Conservation (phyloP, 2,888 invertebrate genomes). For the Dynastes maya region DNA sequence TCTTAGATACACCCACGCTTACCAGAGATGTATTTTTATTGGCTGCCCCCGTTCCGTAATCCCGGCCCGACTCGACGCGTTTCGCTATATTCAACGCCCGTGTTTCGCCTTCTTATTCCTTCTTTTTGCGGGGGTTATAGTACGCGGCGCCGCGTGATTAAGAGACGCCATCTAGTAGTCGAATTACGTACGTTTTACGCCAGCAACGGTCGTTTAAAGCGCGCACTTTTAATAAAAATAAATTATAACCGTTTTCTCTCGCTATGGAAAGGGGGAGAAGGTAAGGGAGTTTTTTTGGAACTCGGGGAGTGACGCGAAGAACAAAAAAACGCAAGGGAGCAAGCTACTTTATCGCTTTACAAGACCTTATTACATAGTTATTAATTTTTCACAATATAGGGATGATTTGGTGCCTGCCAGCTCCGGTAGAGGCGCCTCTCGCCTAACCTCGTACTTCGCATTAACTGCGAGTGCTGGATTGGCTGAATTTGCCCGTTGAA, state of each 20-base stretch:
- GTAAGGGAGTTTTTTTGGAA: background rate
- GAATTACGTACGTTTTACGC: constrained; percentile 25
- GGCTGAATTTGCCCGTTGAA: constrained; percentile 7
- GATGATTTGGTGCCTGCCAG: constrained; percentile 24
- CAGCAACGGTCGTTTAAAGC: constrained; percentile 8
- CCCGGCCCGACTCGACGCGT: constrained; percentile 12
- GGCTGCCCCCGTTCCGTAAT: constrained; percentile 2
- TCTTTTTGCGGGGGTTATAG: background rate
- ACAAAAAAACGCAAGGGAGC: background rate
- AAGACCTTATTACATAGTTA: constrained; percentile 32
- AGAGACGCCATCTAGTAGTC: constrained; percentile 34
- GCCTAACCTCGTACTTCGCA: background rate
- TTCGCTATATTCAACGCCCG: background rate
- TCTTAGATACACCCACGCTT: constrained; percentile 25
- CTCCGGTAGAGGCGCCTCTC: background rate
- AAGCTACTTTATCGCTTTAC: too few species aligned
- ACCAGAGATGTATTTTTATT: constrained; percentile 37
- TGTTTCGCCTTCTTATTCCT: background rate
- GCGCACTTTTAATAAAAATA: constrained; percentile 48
- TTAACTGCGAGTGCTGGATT: too few species aligned
- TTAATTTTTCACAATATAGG: constrained; percentile 35
- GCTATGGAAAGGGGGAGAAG: background rate
- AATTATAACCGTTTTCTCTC: constrained; percentile 27
- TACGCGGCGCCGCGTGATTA: constrained; percentile 7
- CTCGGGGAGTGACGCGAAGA: background rate